Evolutionary conservation across 2,888 invertebrate species (phyloP).

Genomic region (Dryomyza anilis): DNA sequence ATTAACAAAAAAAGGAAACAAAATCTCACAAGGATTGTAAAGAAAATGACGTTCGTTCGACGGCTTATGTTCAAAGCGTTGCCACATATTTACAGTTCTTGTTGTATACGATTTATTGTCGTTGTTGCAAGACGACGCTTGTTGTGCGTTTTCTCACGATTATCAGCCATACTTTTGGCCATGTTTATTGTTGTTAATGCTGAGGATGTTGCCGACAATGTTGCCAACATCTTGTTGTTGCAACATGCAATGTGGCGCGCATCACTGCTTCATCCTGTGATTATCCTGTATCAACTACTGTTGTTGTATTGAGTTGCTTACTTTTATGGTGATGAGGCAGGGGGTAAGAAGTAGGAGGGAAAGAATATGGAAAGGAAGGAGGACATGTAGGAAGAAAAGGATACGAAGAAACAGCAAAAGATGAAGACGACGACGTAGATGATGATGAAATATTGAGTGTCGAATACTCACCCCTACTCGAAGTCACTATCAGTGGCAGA

Average conservation of each 20-base stretch:
- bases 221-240: too few relatives aligned
- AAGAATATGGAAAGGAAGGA: neutral
- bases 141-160: slow-evolving; percentile 10
- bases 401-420: neutral
- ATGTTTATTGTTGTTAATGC: neutral
- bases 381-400: neutral
- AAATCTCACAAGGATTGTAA: too few relatives aligned
- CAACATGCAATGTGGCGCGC: neutral
- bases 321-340: neutral
- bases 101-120: neutral
- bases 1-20: too few relatives aligned
- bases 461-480: too few relatives aligned
- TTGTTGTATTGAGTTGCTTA: slow-evolving; percentile 17
- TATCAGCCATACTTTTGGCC: neutral
- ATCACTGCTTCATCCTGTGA: neutral
- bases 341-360: neutral
- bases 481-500: too few relatives aligned
- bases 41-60: too few relatives aligned
- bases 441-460: neutral
- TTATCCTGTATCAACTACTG: neutral
- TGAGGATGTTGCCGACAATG: neutral
- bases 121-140: neutral
- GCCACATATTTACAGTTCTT: slow-evolving; percentile 1
- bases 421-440: neutral
- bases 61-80: neutral